These are phyloP conservation scores for Notarius quadriscutis DNA, from an alignment of 2,113 vertebrate species.

Conservation along the genomic window DNA sequence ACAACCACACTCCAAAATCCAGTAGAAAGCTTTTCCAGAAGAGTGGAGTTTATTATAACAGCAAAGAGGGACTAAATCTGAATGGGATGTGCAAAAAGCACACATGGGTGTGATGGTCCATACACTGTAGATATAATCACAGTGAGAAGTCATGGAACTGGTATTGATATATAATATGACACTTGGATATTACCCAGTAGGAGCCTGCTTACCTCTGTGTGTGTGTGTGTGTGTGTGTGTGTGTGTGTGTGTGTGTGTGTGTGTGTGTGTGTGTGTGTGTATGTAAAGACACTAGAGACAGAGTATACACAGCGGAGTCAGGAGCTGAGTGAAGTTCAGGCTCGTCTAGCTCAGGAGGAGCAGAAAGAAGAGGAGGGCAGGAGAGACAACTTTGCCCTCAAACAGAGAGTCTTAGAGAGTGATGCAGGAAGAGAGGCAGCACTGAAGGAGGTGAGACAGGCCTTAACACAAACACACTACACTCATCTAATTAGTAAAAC, in stretches of 20 bases:
- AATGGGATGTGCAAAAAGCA: background rate
- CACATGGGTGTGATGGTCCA: background rate
- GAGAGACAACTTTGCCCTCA: slow-evolving; percentile 64
- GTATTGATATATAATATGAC: background rate
- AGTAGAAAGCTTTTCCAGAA: background rate
- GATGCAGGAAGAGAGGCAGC: slow-evolving; percentile 70
- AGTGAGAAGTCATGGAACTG: background rate
- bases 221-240: background rate
- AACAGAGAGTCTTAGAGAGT: slow-evolving; percentile 66
- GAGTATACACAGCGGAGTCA: slow-evolving; percentile 67
- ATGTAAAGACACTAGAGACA: slow-evolving; percentile 76
- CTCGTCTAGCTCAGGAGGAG: slow-evolving; percentile 65
- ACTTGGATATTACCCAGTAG: background rate
- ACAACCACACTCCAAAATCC: background rate
- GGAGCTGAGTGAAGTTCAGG: slow-evolving; percentile 72
- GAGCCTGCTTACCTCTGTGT: background rate
- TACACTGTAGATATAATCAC: background rate
- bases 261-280: background rate
- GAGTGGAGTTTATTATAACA: background rate
- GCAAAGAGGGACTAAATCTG: background rate
- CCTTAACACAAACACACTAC: background rate
- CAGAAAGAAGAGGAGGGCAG: slow-evolving; percentile 68
- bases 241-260: background rate
- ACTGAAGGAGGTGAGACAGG: slow-evolving; percentile 73
- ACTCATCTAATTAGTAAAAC: background rate